Evolutionary conservation across 23 tunicate genomes (phyloP).

Genomic region (Phallusia fumigata): DNA sequence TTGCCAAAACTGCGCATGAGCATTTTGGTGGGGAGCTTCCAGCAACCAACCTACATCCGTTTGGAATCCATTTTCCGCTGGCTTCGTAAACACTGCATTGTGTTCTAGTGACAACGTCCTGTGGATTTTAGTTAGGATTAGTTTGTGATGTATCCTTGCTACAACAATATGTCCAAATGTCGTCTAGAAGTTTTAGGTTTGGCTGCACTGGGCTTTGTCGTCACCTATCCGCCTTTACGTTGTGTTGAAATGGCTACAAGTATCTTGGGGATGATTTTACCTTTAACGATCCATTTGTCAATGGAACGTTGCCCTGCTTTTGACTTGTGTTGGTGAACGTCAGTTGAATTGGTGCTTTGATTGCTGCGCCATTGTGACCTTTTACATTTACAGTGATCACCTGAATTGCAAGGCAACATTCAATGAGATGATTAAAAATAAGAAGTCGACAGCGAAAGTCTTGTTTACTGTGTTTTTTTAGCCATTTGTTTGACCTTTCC

Average conservation of each 20-base stretch:
- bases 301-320: neutral
- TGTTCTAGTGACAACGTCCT: neutral
- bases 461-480: no score
- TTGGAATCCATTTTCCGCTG: neutral
- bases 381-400: neutral
- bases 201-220: no score
- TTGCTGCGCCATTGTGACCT: neutral
- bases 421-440: no score
- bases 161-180: no score
- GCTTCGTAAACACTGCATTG: neutral
- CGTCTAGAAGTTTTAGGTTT: no score
- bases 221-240: no score
- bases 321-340: neutral
- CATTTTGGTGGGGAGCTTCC: constrained; percentile 1
- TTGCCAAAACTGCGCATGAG: neutral
- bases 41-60: neutral
- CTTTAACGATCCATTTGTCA: neutral
- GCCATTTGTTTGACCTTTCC: no score
- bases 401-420: neutral
- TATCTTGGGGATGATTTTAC: neutral
- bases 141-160: neutral
- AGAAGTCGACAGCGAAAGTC: no score
- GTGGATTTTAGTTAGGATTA: neutral
- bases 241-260: no score
- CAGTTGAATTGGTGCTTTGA: neutral